These are phyloP conservation scores for Cirrhinus mrigala DNA, from an alignment of 2,797 vertebrate genomes.

Conservation along the genomic window DNA sequence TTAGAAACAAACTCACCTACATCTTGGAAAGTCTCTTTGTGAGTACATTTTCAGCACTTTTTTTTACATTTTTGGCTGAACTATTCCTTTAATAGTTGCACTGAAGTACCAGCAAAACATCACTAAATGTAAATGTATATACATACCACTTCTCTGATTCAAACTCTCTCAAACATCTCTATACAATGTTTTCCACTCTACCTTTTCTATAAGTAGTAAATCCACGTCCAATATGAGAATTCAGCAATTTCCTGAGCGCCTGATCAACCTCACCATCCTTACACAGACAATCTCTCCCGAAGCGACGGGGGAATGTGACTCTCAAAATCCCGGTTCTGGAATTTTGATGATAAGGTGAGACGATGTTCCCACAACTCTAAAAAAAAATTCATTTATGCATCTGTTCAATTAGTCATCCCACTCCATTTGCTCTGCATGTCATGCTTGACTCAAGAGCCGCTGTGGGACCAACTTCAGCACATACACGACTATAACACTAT, in stretches of 20 bases:
- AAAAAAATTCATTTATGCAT: slow-evolving; percentile 67
- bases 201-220: neutral
- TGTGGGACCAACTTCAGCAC: slow-evolving; percentile 41
- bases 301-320: slow-evolving; percentile 48
- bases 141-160: neutral
- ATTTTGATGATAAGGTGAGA: slow-evolving; percentile 67
- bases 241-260: neutral
- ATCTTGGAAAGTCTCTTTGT: neutral
- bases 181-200: neutral
- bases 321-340: slow-evolving; percentile 59
- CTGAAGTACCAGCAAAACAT: neutral
- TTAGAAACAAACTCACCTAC: neutral
- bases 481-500: slow-evolving; percentile 48
- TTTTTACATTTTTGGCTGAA: neutral
- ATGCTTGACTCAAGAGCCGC: slow-evolving; percentile 53
- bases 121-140: neutral
- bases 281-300: slow-evolving; percentile 33
- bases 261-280: slow-evolving; percentile 6
- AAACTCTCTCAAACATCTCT: neutral
- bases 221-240: neutral
- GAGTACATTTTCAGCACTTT: neutral
- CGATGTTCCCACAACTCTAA: slow-evolving; percentile 61
- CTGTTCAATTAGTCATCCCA: slow-evolving; percentile 54
- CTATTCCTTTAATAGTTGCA: neutral
- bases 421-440: slow-evolving; percentile 50